Conservation (phyloP, 2,888 invertebrate genomes). For the Loripinus fragilis region DNA sequence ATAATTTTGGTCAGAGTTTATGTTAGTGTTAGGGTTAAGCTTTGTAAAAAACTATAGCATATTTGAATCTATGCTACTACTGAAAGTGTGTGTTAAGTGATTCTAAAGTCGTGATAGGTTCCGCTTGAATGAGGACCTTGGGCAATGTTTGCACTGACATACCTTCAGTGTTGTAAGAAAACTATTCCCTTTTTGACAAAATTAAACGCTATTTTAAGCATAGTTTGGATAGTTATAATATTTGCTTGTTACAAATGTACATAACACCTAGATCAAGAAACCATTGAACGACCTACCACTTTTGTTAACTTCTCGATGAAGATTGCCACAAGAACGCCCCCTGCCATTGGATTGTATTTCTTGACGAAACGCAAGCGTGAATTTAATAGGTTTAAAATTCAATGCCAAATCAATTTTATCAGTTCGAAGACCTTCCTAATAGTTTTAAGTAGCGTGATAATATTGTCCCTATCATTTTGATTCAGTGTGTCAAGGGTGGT, state of each 20-base stretch:
- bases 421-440: constrained; percentile 9
- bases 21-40: too few relatives aligned
- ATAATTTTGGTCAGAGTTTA: too few relatives aligned
- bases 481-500: constrained; percentile 6
- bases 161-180: constrained; percentile 7
- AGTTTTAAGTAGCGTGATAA: background rate
- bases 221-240: constrained; percentile 13
- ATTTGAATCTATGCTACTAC: too few relatives aligned
- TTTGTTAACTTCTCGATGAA: background rate
- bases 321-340: background rate
- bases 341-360: constrained; percentile 12
- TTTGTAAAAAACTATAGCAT: too few relatives aligned
- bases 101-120: too few relatives aligned
- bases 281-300: constrained; percentile 16
- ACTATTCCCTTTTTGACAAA: background rate
- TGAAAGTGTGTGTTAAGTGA: too few relatives aligned
- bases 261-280: background rate
- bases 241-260: constrained; percentile 5
- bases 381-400: background rate
- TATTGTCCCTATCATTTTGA: background rate
- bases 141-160: background rate
- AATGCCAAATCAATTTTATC: constrained; percentile 5
- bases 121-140: too few relatives aligned
- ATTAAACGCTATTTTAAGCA: constrained; percentile 5
- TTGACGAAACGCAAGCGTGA: background rate